phyloP scores from a whole-genome alignment of 2,888 invertebrate genomes.

The Neoaliturus tenellus region DNA sequence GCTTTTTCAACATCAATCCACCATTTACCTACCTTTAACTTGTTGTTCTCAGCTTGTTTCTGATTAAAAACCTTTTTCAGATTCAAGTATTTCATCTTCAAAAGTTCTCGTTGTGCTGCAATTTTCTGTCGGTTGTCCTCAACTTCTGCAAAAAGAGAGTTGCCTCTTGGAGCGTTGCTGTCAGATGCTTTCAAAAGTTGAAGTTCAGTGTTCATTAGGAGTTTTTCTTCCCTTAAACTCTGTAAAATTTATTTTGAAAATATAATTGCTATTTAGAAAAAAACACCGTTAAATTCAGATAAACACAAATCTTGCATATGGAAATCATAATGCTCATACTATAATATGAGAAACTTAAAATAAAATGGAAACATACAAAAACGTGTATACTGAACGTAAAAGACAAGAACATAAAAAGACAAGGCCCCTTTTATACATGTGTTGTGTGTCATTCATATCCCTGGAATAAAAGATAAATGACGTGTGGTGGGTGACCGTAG shows the following conservation, averaged over 20 bases:
- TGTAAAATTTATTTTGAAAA: no score
- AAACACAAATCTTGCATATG: background rate
- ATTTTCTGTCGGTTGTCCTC: constrained; percentile 41
- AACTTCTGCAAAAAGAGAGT: constrained; percentile 34
- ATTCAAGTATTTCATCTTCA: constrained; percentile 42
- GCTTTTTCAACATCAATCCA: no score
- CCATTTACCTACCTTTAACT: constrained; percentile 30
- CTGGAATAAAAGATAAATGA: no score
- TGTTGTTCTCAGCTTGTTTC: constrained; percentile 24
- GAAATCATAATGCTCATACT: background rate
- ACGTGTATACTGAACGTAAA: no score
- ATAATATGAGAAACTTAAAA: background rate
- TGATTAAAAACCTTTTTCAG: constrained; percentile 10
- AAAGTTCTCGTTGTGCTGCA: constrained; percentile 27
- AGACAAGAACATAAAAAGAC: no score
- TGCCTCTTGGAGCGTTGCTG: background rate
- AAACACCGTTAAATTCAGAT: background rate
- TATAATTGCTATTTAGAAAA: background rate
- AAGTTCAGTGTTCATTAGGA: background rate
- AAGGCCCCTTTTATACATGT: no score
- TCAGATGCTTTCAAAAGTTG: constrained; percentile 26
- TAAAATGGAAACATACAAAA: background rate
- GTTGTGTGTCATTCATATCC: no score
- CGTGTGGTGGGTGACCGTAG: no score
- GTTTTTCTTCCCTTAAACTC: constrained; percentile 32